Evolutionary conservation across 1,140 invertebrate genomes (phyloP), one percentile per base, ranked within the genome.

Genomic region (Ptiloglossa arizonensis): DNA sequence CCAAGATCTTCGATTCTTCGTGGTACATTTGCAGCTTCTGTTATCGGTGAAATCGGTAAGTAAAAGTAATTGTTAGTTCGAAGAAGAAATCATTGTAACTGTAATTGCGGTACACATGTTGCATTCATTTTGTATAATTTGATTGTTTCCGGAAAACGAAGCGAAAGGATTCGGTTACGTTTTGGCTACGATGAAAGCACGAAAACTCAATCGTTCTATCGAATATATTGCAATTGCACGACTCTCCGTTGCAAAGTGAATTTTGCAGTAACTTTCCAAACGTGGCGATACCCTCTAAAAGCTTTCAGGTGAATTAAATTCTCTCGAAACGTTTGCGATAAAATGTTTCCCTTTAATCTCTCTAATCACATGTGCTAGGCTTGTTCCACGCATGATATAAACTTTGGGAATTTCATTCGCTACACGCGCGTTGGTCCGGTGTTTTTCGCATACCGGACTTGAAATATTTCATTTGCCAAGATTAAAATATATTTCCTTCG

Each of bases 331-430:
- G 82, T 79, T 83, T 83, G 79, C 82, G 81, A 83, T 83, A 82
- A 79, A 83, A 83, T 83, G 82, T 83, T 83, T 83, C 82, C 82
- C 82, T 83, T 83, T 83, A 83, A 83, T 83, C 82, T 83, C 82
- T 79, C 81, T 83, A 83, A 83, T 83, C 82, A 83, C 75, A 77
- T 70, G 67, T 77, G 68, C 68, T 50, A 63, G 69, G 70, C 56
- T 72, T 46, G 70, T 79, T 79, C 48, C 38, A 57, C 67, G 70
- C 62, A 56, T 50, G 72, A 62, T 70, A 22, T 76, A 70, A 83
- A 83, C 82, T 83, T 83, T 74, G 22, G 75, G 52, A 68, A 83
- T 79, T 73, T 83, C 77, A 66, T 82, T 67, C 29, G 57, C 46
- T 50, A 35, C 35, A 35, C 48, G 48, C 27, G 75, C 44, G 80